Base-by-base conservation (phyloP, 2,113 vertebrate species). In the Lethenteron camtschaticum region DNA sequence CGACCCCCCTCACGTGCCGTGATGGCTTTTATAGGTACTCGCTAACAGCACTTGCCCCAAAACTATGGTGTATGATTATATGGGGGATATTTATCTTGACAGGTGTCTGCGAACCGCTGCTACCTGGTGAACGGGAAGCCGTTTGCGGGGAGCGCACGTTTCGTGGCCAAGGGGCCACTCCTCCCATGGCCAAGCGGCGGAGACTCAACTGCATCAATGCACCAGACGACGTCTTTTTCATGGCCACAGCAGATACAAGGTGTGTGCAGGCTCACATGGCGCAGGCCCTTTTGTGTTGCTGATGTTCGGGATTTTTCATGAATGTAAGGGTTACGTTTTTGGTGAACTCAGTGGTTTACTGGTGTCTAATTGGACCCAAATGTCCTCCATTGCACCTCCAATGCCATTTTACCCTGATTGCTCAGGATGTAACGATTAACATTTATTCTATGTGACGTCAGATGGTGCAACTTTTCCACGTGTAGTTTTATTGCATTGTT, bases 191-290 rank as follows among this genome's bases (percentile, higher is more conserved):
- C 55, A 71, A 70, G 12, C 72, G 73, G 57, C 72, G 73, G 55
- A 56, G 73, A 18, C 72, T 74, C 71, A 74, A 74, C 68, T 74
- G 73, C 71, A 74, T 74, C 56, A 71, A 74, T 9, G 73, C 73
- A 57, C 73, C 73, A 11, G 73, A 74, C 18, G 73, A 74, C n/a
- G 72, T 74, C 18, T 72, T 72, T 60, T 74, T 74, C 60, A 72
- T 74, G 68, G 73, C 73, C 12, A 74, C 69, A 16, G 68, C 68
- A 3, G 73, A 74, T 20, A 74, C 73, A 57, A 70, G 73, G 73
- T 74, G 58, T 58, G 58, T 59, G 68, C 12, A 55, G 9, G 3
- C 8, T 6, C 55, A 3, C 10, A 10, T 20, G 58, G 13, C 2
- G 57, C 20, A 13, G 12, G 9, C 56, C 20, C n/a, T 5, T 56